Evolutionary conservation across 2,113 vertebrate species (phyloP), one percentile per base, ranked within the genome.

Genomic region (Peromyscus californicus): DNA sequence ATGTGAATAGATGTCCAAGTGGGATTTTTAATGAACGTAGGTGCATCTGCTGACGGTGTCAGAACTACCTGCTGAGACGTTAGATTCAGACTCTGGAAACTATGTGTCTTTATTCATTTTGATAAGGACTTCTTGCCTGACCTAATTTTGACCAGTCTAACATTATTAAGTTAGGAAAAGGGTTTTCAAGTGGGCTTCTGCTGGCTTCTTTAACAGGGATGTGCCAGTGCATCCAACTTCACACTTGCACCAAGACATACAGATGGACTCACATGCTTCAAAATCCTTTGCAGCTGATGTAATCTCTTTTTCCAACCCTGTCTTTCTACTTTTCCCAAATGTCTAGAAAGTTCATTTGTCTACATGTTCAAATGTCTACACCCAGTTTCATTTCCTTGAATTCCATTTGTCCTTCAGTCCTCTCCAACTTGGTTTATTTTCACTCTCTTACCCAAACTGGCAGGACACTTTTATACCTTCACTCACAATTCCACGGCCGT

Each of bases 351-450:
- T 67, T 76, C 70, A n/a, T n/a, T n/a, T n/a, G n/a, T n/a, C n/a
- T n/a, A n/a, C n/a, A n/a, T n/a, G n/a, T n/a, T n/a, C n/a, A n/a
- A n/a, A n/a, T n/a, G n/a, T n/a, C 57, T 70, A 39, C 9, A 29
- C 1, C 17, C 1, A 12, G 65, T 67, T 85, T 26, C 54, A 76
- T 42, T 76, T 31, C 26, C 67, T 57, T 59, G 29, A 3, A 11
- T 22, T 11, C 61, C 7, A 7, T 9, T 21, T 83, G 29, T 24
- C 89, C 61, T 70, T 83, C 39, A 36, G 2, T 72, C 51, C 33
- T 95, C 75, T 95, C 80, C 48, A 65, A 0, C 70, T 1, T 95
- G 93, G 36, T 83, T 93, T 48, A 15, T 61, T 51, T 82, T 75
- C 26, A 21, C 9, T 82, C 3, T 39, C 1, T 29, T 29, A 9